These are phyloP conservation scores for Stictocephala bisonia DNA, from an alignment of 2,888 invertebrate genomes.

Conservation along the genomic window DNA sequence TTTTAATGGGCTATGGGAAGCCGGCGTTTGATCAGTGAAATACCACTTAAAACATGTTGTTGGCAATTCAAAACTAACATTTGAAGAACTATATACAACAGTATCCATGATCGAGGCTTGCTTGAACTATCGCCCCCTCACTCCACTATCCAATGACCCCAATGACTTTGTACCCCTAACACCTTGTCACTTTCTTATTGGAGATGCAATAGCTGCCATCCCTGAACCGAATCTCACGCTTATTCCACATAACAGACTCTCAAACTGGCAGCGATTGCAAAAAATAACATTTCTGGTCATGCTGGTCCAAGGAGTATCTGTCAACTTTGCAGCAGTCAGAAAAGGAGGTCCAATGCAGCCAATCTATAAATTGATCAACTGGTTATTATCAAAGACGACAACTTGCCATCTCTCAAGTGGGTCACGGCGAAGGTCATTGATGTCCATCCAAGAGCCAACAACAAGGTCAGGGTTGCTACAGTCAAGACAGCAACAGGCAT, in stretches of 20 bases:
- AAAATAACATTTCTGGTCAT: slow-evolving; percentile 44
- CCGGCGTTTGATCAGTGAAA: slow-evolving; percentile 61
- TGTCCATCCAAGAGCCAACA: no score
- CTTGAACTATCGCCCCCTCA: slow-evolving; percentile 7
- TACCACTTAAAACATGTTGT: slow-evolving; percentile 60
- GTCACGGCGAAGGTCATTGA: no score
- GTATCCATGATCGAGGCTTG: background rate
- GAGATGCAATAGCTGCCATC: background rate
- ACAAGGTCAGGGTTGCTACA: no score
- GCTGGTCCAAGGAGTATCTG: slow-evolving; percentile 45
- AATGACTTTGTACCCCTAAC: background rate
- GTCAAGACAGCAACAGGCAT: no score
- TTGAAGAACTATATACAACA: slow-evolving; percentile 61
- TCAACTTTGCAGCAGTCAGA: background rate
- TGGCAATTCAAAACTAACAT: slow-evolving; percentile 56
- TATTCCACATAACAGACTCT: background rate
- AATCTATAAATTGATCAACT: background rate
- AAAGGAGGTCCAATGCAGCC: background rate
- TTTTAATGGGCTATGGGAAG: slow-evolving; percentile 62
- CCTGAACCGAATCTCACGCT: slow-evolving; percentile 53
- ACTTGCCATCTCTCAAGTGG: slow-evolving; percentile 26
- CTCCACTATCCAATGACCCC: background rate
- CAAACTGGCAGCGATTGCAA: background rate
- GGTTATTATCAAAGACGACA: slow-evolving; percentile 26
- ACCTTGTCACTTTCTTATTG: slow-evolving; percentile 14